Evolutionary conservation across 2,113 vertebrate genomes (phyloP).

Genomic region (Stigmatopora argus): DNA sequence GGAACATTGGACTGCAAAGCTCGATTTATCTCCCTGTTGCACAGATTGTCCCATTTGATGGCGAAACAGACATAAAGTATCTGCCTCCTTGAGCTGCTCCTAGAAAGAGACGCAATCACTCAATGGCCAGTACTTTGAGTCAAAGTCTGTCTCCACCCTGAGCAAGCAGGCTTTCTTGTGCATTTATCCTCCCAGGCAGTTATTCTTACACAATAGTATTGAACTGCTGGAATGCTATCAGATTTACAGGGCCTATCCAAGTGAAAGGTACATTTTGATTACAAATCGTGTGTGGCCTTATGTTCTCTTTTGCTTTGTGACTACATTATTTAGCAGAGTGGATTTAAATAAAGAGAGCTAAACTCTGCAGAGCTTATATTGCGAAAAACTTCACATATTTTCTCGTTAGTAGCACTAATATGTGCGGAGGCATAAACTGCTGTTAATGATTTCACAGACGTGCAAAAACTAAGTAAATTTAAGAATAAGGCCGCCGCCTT

Average conservation of each 20-base stretch:
- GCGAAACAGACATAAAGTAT: slow-evolving; percentile 55
- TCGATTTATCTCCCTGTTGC: slow-evolving; percentile 54
- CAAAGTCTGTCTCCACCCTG: slow-evolving; percentile 39
- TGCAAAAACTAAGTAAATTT: no score
- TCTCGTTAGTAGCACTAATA: background rate
- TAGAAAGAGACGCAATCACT: slow-evolving; percentile 59
- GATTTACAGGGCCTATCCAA: slow-evolving; percentile 37
- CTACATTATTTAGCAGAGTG: background rate
- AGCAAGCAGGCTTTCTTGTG: slow-evolving; percentile 31
- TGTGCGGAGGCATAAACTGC: no score
- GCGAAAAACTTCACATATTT: background rate
- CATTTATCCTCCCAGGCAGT: slow-evolving; percentile 47
- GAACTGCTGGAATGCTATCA: slow-evolving; percentile 38
- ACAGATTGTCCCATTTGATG: slow-evolving; percentile 45
- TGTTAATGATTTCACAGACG: no score
- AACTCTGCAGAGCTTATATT: background rate
- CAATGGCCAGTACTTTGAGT: slow-evolving; percentile 44
- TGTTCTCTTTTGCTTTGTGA: slow-evolving; percentile 4
- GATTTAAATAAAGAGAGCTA: background rate
- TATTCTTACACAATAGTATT: slow-evolving; percentile 39
- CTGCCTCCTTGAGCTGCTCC: slow-evolving; percentile 44
- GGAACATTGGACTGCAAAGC: slow-evolving; percentile 13
- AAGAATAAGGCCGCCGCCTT: no score
- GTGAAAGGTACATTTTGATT: slow-evolving; percentile 37
- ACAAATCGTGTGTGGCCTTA: slow-evolving; percentile 9